Conservation (phyloP, 2,888 invertebrate species). For the Tenthredo amoena region DNA sequence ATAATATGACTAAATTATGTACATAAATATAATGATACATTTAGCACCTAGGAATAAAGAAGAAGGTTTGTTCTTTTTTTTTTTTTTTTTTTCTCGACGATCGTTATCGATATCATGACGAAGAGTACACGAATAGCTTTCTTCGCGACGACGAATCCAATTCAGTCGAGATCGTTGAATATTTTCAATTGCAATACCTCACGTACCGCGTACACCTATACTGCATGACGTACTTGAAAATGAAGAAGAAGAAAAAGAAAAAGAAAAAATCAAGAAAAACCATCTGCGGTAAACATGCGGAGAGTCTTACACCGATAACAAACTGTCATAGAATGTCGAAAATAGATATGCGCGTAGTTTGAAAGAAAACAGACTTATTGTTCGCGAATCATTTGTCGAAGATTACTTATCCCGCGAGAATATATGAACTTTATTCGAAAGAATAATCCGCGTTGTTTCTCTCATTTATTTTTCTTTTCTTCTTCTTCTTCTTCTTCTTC, state of each 20-base stretch:
- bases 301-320: background rate
- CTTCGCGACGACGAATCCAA: background rate
- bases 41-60: background rate
- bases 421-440: background rate
- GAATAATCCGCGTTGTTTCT: background rate
- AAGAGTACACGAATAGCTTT: background rate
- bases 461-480: background rate
- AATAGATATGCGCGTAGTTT: background rate
- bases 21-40: background rate
- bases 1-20: background rate
- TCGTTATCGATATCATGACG: background rate
- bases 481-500: background rate
- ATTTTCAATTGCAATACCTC: background rate
- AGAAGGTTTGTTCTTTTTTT: background rate
- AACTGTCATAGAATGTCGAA: background rate
- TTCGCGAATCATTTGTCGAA: background rate
- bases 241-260: background rate
- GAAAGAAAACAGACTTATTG: background rate
- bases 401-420: background rate
- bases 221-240: background rate
- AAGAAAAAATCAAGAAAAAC: background rate
- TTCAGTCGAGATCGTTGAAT: slow-evolving; percentile 9
- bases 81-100: background rate
- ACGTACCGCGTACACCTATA: background rate
- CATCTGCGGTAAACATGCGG: background rate